phyloP scores from a whole-genome alignment of 2,113 vertebrate species.

The Otolemur garnettii region DNA sequence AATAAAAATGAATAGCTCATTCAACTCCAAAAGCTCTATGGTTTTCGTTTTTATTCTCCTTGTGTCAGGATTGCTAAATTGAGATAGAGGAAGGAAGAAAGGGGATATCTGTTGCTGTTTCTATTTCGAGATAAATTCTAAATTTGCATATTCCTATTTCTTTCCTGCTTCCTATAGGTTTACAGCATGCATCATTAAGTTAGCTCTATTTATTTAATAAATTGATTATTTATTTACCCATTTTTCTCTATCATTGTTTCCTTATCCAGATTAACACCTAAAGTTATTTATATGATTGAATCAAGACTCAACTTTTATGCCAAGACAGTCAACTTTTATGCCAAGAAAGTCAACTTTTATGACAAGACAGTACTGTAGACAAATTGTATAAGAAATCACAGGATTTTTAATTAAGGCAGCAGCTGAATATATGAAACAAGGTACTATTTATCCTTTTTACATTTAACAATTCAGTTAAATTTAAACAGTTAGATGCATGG shows the following conservation, averaged over 20 bases:
- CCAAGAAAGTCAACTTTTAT: neutral
- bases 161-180: neutral
- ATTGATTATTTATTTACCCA: neutral
- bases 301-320: neutral
- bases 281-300: neutral
- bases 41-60: neutral
- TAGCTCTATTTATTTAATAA: neutral
- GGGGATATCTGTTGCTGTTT: neutral
- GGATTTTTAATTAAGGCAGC: neutral
- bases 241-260: neutral
- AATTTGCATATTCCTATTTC: neutral
- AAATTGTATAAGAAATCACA: neutral
- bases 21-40: neutral
- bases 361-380: neutral
- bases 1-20: neutral
- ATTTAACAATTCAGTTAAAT: neutral
- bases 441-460: neutral
- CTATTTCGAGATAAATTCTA: neutral
- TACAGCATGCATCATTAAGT: neutral
- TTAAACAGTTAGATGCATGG: neutral
- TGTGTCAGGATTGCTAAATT: neutral
- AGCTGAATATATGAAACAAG: neutral
- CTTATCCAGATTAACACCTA: neutral
- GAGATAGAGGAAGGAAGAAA: neutral
- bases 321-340: neutral